Evolutionary conservation across 2,797 vertebrate species (phyloP).

Genomic region (Pipistrellus pipistrellus): DNA sequence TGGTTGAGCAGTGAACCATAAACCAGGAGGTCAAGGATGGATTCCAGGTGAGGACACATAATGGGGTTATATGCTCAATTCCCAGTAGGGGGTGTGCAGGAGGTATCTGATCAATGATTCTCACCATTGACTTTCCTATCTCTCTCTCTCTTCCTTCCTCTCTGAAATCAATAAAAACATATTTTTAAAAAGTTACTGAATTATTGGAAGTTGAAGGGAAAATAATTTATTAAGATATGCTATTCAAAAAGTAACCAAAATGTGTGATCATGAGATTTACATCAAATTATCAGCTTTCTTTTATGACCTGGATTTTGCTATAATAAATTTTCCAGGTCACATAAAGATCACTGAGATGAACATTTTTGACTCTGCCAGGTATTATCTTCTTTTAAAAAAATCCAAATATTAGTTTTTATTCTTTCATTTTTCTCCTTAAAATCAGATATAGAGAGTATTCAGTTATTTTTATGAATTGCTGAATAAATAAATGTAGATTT

Average conservation of each 20-base stretch:
- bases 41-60: no score
- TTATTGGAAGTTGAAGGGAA: background rate
- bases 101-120: no score
- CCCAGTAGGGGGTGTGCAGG: no score
- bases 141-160: no score
- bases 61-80: no score
- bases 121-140: no score
- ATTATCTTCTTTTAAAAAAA: background rate
- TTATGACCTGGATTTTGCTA: background rate
- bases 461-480: background rate
- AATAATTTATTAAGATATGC: background rate
- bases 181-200: background rate
- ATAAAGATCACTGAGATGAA: background rate
- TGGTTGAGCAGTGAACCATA: no score
- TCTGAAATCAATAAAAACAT: background rate
- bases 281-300: background rate
- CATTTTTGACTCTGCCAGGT: background rate
- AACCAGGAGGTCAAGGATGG: no score
- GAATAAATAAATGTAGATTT: constrained; percentile 10
- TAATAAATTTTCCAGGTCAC: constrained; percentile 7
- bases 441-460: background rate
- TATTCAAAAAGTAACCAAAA: background rate
- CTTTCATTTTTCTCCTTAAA: background rate
- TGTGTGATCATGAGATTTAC: background rate
- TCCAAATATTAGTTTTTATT: background rate